Base-by-base conservation (phyloP, 1,140 invertebrate species). In the Drosophila athabasca region DNA sequence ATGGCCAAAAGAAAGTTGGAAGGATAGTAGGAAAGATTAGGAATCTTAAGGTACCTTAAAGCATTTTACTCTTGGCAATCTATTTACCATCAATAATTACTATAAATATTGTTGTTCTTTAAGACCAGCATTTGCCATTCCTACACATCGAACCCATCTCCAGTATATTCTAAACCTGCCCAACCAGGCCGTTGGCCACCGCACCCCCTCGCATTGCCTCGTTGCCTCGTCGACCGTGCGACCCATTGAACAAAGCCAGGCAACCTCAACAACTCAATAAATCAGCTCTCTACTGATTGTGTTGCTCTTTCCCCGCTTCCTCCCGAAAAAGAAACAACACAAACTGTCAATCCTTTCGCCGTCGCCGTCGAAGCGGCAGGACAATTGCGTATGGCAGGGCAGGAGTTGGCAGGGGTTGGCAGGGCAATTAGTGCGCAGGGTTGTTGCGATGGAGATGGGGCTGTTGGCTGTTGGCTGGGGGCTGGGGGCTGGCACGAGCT, bases 201-300 rank as follows among this genome's bases (percentile, higher is more conserved):
- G 31, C 8, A 11, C 8, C 31, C 31, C 29, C 26, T 29, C 31
- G 31, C 8, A 11, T 3, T 8, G 9, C 29, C 26, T 29, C 7
- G 1, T 29, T 29, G 29, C 8, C 31, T 35, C 31, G 31, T 35
- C 9, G 31, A 2, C 4, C 11, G 35, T 22, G 15, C 15, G 11
- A 6, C 50, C 50, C 50, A 31, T 48, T 24, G 49, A 60, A 49
- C 29, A 60, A 53, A 24, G 17, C 22, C 53, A 51, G 49, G 44
- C 55, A 76, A 45, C 55, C 66, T 58, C 45, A 65, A 76, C 66
- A 79, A 61, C 66, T 72, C 80, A 83, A 83, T 85, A 83, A 83
- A 83, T 83, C 80, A 83, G 79, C 68, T 65, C 76, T 65, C 66
- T 26, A 57, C 41, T 48, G 55, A 70, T 35, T 35, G 31, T 35